These are phyloP conservation scores for Piscicola geometra DNA, from an alignment of 2,888 invertebrate genomes.

Conservation along the genomic window DNA sequence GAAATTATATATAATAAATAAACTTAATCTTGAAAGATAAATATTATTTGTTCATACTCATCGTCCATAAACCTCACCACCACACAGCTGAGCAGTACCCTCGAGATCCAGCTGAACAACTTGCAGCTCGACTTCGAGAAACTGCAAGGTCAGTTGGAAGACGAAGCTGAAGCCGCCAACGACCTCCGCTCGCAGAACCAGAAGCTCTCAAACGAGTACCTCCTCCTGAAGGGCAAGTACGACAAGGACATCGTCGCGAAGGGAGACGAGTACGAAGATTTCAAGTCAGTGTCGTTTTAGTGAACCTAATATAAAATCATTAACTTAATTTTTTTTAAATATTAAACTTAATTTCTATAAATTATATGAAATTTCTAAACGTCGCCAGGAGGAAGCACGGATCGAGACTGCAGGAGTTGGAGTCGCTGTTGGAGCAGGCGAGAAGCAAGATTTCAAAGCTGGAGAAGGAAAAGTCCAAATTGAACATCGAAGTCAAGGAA, in stretches of 20 bases:
- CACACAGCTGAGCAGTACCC: conserved; percentile 47
- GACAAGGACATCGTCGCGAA: conserved; percentile 88
- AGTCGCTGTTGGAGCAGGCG: conserved; percentile 91
- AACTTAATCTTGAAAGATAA: not conserved
- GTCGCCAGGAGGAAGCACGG: conserved; percentile 51
- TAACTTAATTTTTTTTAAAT: not conserved
- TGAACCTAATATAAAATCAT: not conserved
- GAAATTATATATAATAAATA: too few species aligned
- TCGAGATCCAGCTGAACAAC: conserved; percentile 50
- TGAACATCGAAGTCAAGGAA: conserved; percentile 94
- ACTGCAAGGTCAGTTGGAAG: conserved; percentile 87
- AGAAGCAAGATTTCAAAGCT: conserved; percentile 81
- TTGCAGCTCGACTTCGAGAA: conserved; percentile 54
- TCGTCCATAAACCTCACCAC: too few species aligned
- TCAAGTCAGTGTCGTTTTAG: conserved; percentile 56
- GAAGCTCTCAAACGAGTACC: conserved; percentile 87
- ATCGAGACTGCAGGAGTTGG: conserved; percentile 68
- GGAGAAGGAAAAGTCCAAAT: conserved; percentile 95
- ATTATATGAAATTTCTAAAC: not conserved
- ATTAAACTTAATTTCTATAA: not conserved
- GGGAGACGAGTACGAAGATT: conserved; percentile 76
- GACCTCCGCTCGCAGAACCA: conserved; percentile 87
- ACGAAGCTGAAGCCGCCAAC: conserved; percentile 92
- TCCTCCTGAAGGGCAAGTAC: conserved; percentile 88
- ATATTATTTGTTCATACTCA: not conserved